A percentile compares a stretch with the other conserved stretches of the same genome.
Evolutionary conservation across 1,140 invertebrate species (phyloP).

Genomic region (Trichonephila clavipes): DNA sequence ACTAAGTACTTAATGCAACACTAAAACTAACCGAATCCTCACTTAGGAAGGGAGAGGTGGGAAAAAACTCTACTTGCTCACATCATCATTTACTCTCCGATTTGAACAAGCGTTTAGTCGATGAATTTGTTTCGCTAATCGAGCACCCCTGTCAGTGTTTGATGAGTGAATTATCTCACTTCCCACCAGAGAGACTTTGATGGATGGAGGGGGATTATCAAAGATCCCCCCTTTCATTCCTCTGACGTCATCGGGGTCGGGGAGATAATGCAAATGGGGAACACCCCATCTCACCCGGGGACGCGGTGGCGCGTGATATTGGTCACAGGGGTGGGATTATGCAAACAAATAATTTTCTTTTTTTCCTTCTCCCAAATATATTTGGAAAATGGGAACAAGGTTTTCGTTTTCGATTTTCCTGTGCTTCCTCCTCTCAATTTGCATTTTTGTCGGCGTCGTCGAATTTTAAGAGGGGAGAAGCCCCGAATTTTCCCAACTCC

Average conservation of each 20-base stretch:
- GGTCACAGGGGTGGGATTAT: constrained; percentile 46
- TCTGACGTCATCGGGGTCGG: not conserved
- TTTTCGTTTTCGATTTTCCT: constrained; percentile 3
- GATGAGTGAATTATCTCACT: constrained; percentile 25
- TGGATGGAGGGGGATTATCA: constrained; percentile 44
- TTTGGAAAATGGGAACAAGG: not conserved
- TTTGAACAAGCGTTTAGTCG: not conserved
- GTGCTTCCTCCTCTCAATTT: not conserved
- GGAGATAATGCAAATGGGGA: not conserved
- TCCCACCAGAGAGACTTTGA: not conserved
- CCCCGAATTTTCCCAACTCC: no score
- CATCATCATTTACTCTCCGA: not conserved
- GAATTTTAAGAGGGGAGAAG: constrained; percentile 15
- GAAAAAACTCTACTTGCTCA: not conserved
- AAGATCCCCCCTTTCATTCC: not conserved
- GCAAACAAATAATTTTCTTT: constrained; percentile 24
- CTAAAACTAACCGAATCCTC: not conserved
- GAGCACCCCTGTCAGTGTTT: constrained; percentile 17
- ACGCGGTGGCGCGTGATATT: constrained; percentile 42
- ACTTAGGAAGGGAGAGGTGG: not conserved
- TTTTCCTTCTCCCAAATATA: not conserved
- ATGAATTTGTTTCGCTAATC: constrained; percentile 51
- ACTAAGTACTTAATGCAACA: not conserved
- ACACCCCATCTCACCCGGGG: not conserved
- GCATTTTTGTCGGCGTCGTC: constrained; percentile 29